phyloP scores from a whole-genome alignment of 2,888 invertebrate species.

The Lasioglossum leucozonium region DNA sequence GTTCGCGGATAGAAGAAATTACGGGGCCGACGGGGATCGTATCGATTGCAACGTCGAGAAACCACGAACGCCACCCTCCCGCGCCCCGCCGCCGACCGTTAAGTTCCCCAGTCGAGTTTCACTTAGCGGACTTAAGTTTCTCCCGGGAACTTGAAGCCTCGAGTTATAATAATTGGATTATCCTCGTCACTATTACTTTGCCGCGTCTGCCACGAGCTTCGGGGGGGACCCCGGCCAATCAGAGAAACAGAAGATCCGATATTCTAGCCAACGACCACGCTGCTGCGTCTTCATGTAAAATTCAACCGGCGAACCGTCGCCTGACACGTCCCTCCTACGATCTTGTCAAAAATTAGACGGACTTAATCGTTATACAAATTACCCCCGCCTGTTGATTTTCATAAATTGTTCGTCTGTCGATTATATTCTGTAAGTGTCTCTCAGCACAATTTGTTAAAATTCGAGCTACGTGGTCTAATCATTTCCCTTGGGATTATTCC shows the following conservation, averaged over 20 bases:
- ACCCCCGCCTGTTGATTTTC: not conserved
- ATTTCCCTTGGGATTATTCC: not conserved
- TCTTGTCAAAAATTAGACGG: not conserved
- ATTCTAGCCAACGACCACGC: not conserved
- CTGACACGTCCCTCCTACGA: not conserved
- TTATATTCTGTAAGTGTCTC: too few species aligned
- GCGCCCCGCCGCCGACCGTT: not conserved
- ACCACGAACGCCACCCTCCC: not conserved
- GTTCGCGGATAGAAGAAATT: not conserved
- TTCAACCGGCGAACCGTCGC: not conserved
- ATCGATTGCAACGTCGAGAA: conserved; percentile 15
- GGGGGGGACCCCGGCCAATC: not conserved
- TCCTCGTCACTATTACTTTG: conserved; percentile 13
- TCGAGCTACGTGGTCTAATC: not conserved
- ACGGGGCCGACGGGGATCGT: not conserved
- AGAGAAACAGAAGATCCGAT: not conserved
- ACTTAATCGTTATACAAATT: not conserved
- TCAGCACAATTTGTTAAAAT: too few species aligned
- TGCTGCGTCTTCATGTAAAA: not conserved
- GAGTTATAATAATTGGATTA: conserved; percentile 28
- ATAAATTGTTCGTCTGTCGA: not conserved
- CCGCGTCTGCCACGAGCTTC: not conserved
- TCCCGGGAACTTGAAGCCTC: conserved; percentile 10
- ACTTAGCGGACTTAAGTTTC: conserved; percentile 18
- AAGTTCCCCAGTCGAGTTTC: conserved; percentile 28